Percentiles rank a stretch among this genome's conserved stretches.
Conservation (phyloP, 2,113 vertebrate genomes). For the Chlamydotis undulata region DNA sequence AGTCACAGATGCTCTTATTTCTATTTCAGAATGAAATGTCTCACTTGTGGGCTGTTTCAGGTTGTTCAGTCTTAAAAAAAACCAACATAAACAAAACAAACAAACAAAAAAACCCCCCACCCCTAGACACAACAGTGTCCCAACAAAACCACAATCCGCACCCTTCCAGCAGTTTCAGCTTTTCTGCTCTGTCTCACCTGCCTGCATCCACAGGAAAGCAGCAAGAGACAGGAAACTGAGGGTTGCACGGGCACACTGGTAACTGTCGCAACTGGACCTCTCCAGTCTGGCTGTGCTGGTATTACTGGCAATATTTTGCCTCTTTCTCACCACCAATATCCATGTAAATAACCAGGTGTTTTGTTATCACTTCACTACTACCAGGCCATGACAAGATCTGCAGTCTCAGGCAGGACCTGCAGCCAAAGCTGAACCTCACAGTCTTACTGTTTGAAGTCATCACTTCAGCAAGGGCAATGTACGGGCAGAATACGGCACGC, state of each 20-base stretch:
- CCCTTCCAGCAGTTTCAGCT: not conserved
- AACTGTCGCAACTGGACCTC: not conserved
- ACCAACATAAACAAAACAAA: not conserved
- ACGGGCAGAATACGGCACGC: fast-evolving
- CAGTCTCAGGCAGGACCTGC: not conserved
- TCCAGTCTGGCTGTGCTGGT: not conserved
- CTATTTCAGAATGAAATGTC: not conserved
- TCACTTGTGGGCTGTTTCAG: not conserved
- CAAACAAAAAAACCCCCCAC: fast-evolving
- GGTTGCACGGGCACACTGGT: not conserved
- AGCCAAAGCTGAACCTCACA: not conserved
- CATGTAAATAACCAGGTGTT: fast-evolving
- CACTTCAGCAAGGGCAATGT: not conserved
- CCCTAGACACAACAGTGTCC: not conserved
- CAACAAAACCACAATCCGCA: not conserved
- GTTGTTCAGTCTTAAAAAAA: not conserved
- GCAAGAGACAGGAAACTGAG: not conserved
- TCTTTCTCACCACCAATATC: not conserved
- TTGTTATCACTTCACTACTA: not conserved
- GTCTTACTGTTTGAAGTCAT: not conserved
- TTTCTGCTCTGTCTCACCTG: not conserved
- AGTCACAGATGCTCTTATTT: not conserved
- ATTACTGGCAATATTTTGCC: fast-evolving
- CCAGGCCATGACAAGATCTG: not conserved
- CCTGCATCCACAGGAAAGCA: not conserved